These are phyloP conservation scores for Cyphomyrus plagiostoma DNA, from an alignment of 2,113 vertebrate genomes.

Conservation along the genomic window DNA sequence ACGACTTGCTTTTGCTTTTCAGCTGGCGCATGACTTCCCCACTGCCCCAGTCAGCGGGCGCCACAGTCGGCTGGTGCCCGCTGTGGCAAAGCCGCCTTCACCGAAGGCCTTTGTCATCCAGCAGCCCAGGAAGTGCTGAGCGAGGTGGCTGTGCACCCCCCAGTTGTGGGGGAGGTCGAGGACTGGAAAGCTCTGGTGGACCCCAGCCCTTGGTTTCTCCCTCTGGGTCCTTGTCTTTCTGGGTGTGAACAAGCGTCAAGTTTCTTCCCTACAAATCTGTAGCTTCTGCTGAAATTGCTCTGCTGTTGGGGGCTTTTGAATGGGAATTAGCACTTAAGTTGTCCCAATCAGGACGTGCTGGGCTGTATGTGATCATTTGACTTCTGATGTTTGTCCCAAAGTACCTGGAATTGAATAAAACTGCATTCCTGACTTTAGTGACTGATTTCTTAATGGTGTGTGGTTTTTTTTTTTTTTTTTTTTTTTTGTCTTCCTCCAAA, in stretches of 20 bases:
- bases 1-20: background rate
- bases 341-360: background rate
- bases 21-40: conserved; percentile 73
- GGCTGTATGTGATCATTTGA: background rate
- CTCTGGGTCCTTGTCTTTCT: background rate
- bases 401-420: background rate
- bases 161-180: background rate
- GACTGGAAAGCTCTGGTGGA: background rate
- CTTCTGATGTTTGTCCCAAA: background rate
- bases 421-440: background rate
- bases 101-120: conserved; percentile 75
- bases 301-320: background rate
- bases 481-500: background rate
- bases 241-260: background rate
- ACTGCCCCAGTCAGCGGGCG: conserved; percentile 68
- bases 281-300: background rate
- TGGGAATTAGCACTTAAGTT: background rate
- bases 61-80: conserved; percentile 73
- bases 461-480: no score
- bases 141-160: background rate
- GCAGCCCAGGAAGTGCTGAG: conserved; percentile 85
- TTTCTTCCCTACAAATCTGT: background rate
- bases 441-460: no score
- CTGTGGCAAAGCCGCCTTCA: conserved; percentile 69
- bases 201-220: no score